Base-by-base conservation (phyloP, 2,797 vertebrate species). In the Megaceryle alcyon region DNA sequence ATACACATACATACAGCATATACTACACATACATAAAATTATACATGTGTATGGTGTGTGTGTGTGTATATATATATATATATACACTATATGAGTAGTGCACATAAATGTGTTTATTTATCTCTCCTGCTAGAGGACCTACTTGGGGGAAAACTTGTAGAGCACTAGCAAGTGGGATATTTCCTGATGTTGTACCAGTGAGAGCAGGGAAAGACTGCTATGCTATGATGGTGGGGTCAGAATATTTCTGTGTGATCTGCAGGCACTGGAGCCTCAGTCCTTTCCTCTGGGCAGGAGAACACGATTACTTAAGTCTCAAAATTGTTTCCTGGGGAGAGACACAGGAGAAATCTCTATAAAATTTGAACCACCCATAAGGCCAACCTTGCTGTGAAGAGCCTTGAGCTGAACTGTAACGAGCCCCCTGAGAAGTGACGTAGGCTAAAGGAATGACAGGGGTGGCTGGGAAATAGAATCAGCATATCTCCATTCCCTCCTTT, bases 401-500 rank as follows among this genome's bases (percentile, higher is more conserved):
- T 82, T 33, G 31, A 87, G 39, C 56, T 63, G 72, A 35, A 4
- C 41, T 1, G 1, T 60, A 43, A n/a, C 41, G 41, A 6, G n/a
- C 19, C 22, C 15, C 5, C 1, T 37, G 5, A 37, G 35, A 9
- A 43, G 14, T 21, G 22, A 53, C 1, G 2, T 20, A 14, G 35
- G 43, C 41, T 82, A 60, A 29, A 77, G 44, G 25, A 76, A 37
- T 37, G 29, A 25, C 48, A 51, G 15, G 21, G 15, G n/a, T 94
- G 26, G 7, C 7, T 90, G 54, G 49, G 17, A 71, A 3, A 12
- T 64, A 21, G 20, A 90, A 18, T 10, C 8, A 12, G 6, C 14
- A 3, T 23, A 6, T 66, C 10, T 69, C 31, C 21, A 6, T 59
- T 91, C n/a, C 15, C 8, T 76, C 7, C 26, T 49, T 77, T 83